Percentiles rank a stretch among this genome's conserved stretches.
These are phyloP conservation scores for Cyclina sinensis DNA, from an alignment of 1,140 invertebrate genomes.

Conservation along the genomic window DNA sequence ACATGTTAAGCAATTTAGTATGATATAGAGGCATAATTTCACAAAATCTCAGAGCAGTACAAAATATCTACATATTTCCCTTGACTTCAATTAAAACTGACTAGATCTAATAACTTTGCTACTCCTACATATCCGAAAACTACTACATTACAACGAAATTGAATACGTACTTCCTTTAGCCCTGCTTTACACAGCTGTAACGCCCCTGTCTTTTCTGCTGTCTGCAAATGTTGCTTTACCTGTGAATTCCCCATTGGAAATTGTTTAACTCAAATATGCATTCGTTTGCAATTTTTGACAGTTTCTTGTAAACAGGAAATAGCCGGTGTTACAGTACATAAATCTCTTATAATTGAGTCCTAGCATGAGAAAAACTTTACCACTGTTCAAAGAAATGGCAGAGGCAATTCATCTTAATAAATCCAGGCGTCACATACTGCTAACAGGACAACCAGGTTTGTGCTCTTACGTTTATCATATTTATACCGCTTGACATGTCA, in stretches of 20 bases:
- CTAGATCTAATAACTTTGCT: too few relatives aligned
- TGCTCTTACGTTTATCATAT: too few relatives aligned
- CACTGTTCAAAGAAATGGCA: slow-evolving; percentile 36
- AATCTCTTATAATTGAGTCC: background rate
- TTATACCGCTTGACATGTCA: too few relatives aligned
- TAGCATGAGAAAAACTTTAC: background rate
- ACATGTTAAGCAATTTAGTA: too few relatives aligned
- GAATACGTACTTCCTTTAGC: slow-evolving; percentile 89
- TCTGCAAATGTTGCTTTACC: slow-evolving; percentile 96
- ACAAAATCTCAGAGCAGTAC: too few relatives aligned
- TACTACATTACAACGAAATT: background rate
- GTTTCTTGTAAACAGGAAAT: slow-evolving; percentile 28
- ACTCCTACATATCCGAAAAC: slow-evolving; percentile 4
- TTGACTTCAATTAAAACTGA: too few relatives aligned
- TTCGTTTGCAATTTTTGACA: background rate
- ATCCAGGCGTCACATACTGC: slow-evolving; percentile 45
- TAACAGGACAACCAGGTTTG: slow-evolving; percentile 62
- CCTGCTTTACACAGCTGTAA: slow-evolving; percentile 94
- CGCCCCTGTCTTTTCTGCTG: slow-evolving; percentile 97
- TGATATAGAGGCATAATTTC: too few relatives aligned
- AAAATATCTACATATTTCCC: too few relatives aligned
- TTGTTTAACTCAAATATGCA: background rate
- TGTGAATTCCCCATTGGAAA: slow-evolving; percentile 93
- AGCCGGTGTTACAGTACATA: slow-evolving; percentile 47
- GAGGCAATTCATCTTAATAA: slow-evolving; percentile 54